A percentile compares a stretch with the other conserved stretches of the same genome.
These are phyloP conservation scores for Ceratothoa steindachneri DNA, from an alignment of 2,888 invertebrate species.

Conservation along the genomic window DNA sequence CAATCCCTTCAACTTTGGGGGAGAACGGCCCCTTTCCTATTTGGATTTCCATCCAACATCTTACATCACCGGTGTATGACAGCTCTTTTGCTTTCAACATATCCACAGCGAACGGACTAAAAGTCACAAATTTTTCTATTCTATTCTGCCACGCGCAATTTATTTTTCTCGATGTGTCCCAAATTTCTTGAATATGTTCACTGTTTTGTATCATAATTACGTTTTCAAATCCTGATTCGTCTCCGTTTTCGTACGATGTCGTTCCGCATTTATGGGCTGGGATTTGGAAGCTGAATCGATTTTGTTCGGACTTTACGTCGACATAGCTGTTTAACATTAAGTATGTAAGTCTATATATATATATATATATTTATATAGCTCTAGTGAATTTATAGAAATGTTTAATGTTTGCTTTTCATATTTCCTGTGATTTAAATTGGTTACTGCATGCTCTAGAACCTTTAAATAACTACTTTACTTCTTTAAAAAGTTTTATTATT, in stretches of 20 bases:
- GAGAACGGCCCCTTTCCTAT: slow-evolving; percentile 49
- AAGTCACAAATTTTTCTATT: slow-evolving; percentile 49
- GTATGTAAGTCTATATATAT: neutral
- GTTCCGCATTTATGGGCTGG: slow-evolving; percentile 50
- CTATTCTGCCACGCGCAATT: slow-evolving; percentile 47
- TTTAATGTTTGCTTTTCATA: no score
- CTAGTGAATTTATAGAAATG: slow-evolving; percentile 4
- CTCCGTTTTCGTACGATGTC: slow-evolving; percentile 33
- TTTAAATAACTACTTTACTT: no score
- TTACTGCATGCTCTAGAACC: no score
- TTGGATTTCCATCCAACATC: slow-evolving; percentile 50
- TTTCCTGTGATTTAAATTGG: no score
- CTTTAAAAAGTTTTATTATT: no score
- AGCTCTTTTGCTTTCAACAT: slow-evolving; percentile 49
- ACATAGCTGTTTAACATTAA: slow-evolving; percentile 48
- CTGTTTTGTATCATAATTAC: slow-evolving; percentile 50
- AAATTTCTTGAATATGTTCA: slow-evolving; percentile 49
- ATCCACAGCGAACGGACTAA: slow-evolving; percentile 49
- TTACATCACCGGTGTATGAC: slow-evolving; percentile 48
- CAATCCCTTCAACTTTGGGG: slow-evolving; percentile 45
- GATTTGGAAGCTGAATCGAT: slow-evolving; percentile 48
- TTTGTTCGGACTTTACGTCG: slow-evolving; percentile 46
- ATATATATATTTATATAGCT: slow-evolving; percentile 11
- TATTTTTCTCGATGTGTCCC: slow-evolving; percentile 49
- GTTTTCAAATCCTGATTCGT: slow-evolving; percentile 49